Conservation (phyloP, 1,140 invertebrate genomes). For the Drosophila sulfurigaster region DNA sequence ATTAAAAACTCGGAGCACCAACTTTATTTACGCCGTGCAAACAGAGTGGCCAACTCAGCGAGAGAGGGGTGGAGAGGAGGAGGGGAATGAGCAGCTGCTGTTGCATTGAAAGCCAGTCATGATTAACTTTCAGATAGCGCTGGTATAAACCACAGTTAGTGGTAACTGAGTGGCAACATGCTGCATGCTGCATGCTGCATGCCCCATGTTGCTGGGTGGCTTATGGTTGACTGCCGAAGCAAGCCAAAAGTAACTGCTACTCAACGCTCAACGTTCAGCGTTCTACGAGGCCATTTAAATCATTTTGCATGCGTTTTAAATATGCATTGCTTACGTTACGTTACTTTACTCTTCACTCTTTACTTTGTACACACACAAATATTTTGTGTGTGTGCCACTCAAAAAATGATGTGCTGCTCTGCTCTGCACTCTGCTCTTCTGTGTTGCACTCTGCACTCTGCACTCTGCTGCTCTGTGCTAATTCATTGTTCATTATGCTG, state of each 20-base stretch:
- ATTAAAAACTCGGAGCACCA: constrained; percentile 58
- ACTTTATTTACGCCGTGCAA: constrained; percentile 66
- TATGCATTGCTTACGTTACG: constrained; percentile 48
- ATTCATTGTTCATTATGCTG: too few relatives aligned
- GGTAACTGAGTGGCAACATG: constrained; percentile 6
- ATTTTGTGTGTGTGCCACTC: not conserved
- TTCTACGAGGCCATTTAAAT: constrained; percentile 41
- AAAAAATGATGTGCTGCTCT: not conserved
- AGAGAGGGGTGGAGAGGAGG: too few relatives aligned
- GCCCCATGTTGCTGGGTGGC: not conserved
- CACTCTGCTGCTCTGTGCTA: too few relatives aligned
- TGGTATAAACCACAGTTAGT: constrained; percentile 17
- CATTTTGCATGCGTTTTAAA: constrained; percentile 55
- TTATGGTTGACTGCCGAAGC: constrained; percentile 30
- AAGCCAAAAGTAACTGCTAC: constrained; percentile 6
- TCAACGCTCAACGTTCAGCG: not conserved
- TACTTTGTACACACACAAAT: too few relatives aligned
- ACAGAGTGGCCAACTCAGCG: constrained; percentile 36
- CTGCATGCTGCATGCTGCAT: not conserved
- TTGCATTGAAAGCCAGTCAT: constrained; percentile 61
- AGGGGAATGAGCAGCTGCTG: constrained; percentile 12
- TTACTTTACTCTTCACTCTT: not conserved
- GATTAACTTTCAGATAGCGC: constrained; percentile 73
- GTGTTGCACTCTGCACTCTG: too few relatives aligned
- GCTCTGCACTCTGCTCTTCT: too few relatives aligned